Evolutionary conservation across 2,113 vertebrate species (phyloP).

Genomic region (Onychostruthus taczanowskii): DNA sequence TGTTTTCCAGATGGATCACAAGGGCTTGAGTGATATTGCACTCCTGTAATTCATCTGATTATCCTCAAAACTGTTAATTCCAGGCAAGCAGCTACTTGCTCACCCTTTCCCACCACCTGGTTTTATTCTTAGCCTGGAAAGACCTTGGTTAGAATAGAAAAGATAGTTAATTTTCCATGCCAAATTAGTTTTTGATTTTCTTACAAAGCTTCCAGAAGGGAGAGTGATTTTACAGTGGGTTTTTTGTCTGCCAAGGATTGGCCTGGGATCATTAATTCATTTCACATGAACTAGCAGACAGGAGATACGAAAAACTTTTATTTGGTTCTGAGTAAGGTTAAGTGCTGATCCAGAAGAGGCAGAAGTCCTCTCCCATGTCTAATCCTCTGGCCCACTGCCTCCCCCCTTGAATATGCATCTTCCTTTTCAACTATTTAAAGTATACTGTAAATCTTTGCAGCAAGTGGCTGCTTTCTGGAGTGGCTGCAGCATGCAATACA

Average conservation of each 20-base stretch:
- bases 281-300: background rate
- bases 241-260: background rate
- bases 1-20: background rate
- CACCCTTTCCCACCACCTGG: background rate
- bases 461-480: background rate
- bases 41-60: background rate
- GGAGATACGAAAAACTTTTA: background rate
- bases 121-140: background rate
- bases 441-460: background rate
- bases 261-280: background rate
- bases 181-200: background rate
- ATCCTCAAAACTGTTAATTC: background rate
- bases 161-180: background rate
- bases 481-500: background rate
- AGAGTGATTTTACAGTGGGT: background rate
- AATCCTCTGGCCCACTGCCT: background rate
- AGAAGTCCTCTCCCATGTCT: background rate
- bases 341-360: background rate
- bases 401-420: background rate
- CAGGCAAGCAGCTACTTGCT: background rate
- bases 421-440: background rate
- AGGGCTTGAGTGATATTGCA: accelerated
- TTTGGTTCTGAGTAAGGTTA: background rate
- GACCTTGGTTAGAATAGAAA: background rate
- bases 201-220: background rate